A percentile compares a stretch with the other conserved stretches of the same genome.
phyloP scores from a whole-genome alignment of 2,888 invertebrate genomes.

The Notocelia uddmanniana region DNA sequence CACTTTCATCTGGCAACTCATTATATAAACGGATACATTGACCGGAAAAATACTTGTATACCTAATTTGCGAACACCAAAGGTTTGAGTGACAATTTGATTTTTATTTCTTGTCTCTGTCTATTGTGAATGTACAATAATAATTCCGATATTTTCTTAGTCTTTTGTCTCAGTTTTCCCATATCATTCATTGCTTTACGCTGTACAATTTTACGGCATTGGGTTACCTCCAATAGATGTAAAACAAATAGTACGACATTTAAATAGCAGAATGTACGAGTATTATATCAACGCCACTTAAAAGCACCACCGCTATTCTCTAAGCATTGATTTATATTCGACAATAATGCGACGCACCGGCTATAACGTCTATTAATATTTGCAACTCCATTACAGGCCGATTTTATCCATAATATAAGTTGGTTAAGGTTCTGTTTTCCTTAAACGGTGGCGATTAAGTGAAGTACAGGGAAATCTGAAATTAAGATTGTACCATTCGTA shows the following conservation, averaged over 20 bases:
- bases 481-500: constrained; percentile 12
- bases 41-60: too few relatives aligned
- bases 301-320: constrained; percentile 51
- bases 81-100: too few relatives aligned
- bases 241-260: not conserved
- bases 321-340: constrained; percentile 63
- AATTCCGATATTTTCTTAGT: too few relatives aligned
- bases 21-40: too few relatives aligned
- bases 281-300: too few relatives aligned
- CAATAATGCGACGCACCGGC: constrained; percentile 61
- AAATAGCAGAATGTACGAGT: too few relatives aligned
- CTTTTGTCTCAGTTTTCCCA: too few relatives aligned
- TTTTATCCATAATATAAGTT: not conserved
- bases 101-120: too few relatives aligned
- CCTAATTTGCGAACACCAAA: too few relatives aligned
- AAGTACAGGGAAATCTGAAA: constrained; percentile 8
- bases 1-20: too few relatives aligned
- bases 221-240: not conserved
- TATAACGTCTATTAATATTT: constrained; percentile 56
- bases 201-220: not conserved
- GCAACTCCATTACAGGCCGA: constrained; percentile 37
- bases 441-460: not conserved
- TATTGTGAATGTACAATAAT: too few relatives aligned
- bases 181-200: not conserved
- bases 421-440: not conserved